Base-by-base conservation (phyloP, 2,888 invertebrate species). In the Callinectes sapidus region DNA sequence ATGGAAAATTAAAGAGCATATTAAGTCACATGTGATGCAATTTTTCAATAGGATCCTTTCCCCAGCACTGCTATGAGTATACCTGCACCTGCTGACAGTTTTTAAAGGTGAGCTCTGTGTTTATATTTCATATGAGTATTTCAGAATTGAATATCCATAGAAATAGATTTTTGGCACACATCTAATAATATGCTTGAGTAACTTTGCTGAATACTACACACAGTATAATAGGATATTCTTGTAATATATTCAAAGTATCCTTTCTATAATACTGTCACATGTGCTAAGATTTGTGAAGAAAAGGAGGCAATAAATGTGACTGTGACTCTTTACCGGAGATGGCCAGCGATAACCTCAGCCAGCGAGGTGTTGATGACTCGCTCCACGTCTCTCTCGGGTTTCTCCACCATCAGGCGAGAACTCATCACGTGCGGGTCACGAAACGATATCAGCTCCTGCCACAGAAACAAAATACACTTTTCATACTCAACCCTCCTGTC, bases 311-410 rank as follows among this genome's bases (percentile, higher is more conserved):
- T 61, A 61, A n/a, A 71, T 61, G 61, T 23, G 3, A 71, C 6
- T 13, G 10, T 61, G 28, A 13, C 1, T 35, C 35, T 13, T 61
- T 90, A 97, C 97, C 97, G 97, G n/a, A 98, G 96, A 95, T 98
- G 98, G 8, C 97, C 96, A 88, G 97, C 96, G 10, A 98, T 96
- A 71, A 98, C 96, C 95, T 98, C 98, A 95, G 98, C 97, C 92
- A 98, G 96, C 0, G 98, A 98, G 14, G 97, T 96, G 89, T 97
- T 96, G 93, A 98, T 96, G 95, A 97, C 97, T 90, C 97, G 97
- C 95, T 97, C 97, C 1, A 98, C 97, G 42, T 97, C 96, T 54
- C 96, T 96, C 94, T 98, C 97, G 0, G 98, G 97, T 95, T 97
- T 97, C 94, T 97, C 97, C 18, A 97, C 96, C 93, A 97, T 97